These are phyloP conservation scores for Tenthredo amoena DNA, from an alignment of 2,888 invertebrate species.

Conservation along the genomic window DNA sequence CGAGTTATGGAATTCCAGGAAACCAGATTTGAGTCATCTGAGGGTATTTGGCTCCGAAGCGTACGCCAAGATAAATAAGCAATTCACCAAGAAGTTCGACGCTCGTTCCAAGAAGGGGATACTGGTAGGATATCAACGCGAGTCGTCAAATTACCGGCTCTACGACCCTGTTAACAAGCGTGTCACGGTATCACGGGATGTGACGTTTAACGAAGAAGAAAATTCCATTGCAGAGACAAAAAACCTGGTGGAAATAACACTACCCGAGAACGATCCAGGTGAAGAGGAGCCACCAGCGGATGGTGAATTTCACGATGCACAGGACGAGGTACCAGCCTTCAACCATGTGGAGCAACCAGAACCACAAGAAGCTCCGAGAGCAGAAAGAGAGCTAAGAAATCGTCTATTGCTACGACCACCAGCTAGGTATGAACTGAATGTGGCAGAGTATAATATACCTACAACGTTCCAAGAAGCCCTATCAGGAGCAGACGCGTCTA, in stretches of 20 bases:
- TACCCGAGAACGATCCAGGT: neutral
- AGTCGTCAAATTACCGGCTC: constrained; percentile 12
- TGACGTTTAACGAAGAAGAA: constrained; percentile 49
- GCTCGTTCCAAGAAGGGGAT: constrained; percentile 24
- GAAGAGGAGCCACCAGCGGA: neutral
- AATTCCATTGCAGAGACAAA: neutral
- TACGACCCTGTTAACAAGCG: constrained; percentile 13
- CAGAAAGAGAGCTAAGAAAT: neutral
- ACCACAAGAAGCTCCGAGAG: neutral
- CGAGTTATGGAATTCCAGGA: neutral
- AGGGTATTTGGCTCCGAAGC: neutral
- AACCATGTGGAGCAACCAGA: neutral
- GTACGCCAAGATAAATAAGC: neutral
- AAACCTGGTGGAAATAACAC: neutral
- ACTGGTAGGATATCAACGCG: neutral
- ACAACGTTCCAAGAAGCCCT: neutral
- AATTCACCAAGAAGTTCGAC: constrained; percentile 21
- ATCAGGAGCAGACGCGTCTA: neutral
- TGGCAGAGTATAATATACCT: constrained; percentile 16
- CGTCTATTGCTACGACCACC: neutral
- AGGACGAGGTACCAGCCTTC: neutral
- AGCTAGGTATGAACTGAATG: neutral
- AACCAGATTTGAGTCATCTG: neutral
- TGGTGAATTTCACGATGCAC: neutral
- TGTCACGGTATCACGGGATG: constrained; percentile 52